phyloP scores from a whole-genome alignment of 2,113 vertebrate species.

The Muntiacus reevesi region DNA sequence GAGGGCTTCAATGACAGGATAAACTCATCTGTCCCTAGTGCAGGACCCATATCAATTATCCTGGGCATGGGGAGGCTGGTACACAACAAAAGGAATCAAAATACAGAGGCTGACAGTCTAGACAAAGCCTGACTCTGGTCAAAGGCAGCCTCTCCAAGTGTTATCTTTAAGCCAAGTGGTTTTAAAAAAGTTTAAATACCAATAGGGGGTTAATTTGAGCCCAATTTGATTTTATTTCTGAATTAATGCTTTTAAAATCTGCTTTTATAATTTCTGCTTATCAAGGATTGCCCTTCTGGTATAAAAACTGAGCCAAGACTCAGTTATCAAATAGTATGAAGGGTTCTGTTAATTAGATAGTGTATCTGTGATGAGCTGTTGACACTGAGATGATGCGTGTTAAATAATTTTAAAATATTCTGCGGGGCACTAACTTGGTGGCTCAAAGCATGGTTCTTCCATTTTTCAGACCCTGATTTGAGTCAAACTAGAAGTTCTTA shows the following conservation, averaged over 20 bases:
- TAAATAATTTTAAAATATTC: slow-evolving; percentile 90
- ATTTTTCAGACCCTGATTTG: slow-evolving; percentile 76
- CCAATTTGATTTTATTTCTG: slow-evolving; percentile 79
- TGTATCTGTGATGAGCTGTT: slow-evolving; percentile 89
- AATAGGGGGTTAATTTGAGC: slow-evolving; percentile 84
- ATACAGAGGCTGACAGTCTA: slow-evolving; percentile 59
- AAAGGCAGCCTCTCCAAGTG: slow-evolving; percentile 55
- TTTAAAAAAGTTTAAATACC: slow-evolving; percentile 66
- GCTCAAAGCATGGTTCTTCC: slow-evolving; percentile 80
- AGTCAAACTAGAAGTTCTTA: slow-evolving; percentile 74
- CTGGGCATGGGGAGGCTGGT: slow-evolving; percentile 24
- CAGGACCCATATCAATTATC: slow-evolving; percentile 53
- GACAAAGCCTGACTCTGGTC: slow-evolving; percentile 63
- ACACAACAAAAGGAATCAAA: slow-evolving; percentile 63
- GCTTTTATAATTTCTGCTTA: slow-evolving; percentile 87
- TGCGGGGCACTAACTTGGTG: slow-evolving; percentile 81
- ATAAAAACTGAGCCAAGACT: slow-evolving; percentile 86
- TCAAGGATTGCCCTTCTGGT: slow-evolving; percentile 88
- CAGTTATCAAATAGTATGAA: slow-evolving; percentile 89
- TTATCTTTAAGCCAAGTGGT: slow-evolving; percentile 48
- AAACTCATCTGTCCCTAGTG: slow-evolving; percentile 79
- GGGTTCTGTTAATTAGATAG: slow-evolving; percentile 89
- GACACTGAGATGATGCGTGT: slow-evolving; percentile 87
- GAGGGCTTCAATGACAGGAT: slow-evolving; percentile 66
- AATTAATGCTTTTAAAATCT: slow-evolving; percentile 81